These are phyloP conservation scores for Neomicropteryx cornuta DNA, from an alignment of 1,140 invertebrate species.

Conservation along the genomic window DNA sequence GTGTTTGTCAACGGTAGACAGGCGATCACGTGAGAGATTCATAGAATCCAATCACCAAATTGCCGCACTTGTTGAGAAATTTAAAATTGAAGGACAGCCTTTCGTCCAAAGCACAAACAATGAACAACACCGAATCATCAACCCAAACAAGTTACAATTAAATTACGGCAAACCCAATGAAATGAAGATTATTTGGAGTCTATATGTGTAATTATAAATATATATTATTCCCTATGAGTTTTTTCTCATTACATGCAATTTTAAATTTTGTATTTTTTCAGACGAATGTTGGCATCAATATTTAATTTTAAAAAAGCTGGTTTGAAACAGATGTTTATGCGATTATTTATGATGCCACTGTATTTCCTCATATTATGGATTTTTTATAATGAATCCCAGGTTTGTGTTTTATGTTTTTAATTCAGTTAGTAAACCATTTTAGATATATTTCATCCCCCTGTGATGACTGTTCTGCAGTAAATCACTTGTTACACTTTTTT, in stretches of 20 bases:
- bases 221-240: too few species aligned
- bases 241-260: too few species aligned
- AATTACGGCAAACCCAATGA: conserved; percentile 62
- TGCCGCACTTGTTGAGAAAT: conserved; percentile 81
- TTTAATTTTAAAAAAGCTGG: conserved; percentile 66
- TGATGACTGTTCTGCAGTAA: too few species aligned
- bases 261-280: conserved; percentile 36
- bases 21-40: conserved; percentile 76
- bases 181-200: conserved; percentile 56
- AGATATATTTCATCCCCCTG: too few species aligned
- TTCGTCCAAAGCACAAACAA: conserved; percentile 31
- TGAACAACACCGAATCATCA: conserved; percentile 31
- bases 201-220: conserved; percentile 59
- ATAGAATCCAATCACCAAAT: conserved; percentile 90
- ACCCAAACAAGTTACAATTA: conserved; percentile 52
- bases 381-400: conserved; percentile 64
- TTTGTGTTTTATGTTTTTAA: conserved; percentile 21
- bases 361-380: conserved; percentile 68
- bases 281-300: conserved; percentile 61
- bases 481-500: too few species aligned
- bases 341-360: conserved; percentile 64
- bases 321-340: conserved; percentile 57
- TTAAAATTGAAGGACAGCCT: conserved; percentile 60
- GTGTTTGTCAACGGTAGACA: conserved; percentile 84
- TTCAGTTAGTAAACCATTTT: too few species aligned